These are phyloP conservation scores for Cephonodes hylas DNA, from an alignment of 2,888 invertebrate genomes.

Conservation along the genomic window DNA sequence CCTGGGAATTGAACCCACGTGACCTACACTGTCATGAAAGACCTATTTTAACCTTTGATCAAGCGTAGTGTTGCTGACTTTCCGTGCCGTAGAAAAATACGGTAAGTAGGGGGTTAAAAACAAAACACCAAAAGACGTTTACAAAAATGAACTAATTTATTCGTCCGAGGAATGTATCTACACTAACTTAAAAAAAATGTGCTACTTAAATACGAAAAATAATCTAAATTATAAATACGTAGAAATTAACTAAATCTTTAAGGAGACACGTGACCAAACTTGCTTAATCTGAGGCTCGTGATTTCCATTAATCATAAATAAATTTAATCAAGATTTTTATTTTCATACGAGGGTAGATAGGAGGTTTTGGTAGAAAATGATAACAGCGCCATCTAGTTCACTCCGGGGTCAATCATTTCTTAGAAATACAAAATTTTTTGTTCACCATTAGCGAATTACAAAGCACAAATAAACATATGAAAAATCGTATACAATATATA, in stretches of 20 bases:
- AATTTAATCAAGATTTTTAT: too few species aligned
- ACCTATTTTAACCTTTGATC: too few species aligned
- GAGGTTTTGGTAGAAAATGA: background rate
- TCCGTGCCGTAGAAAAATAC: slow-evolving; percentile 12
- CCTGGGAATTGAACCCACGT: too few species aligned
- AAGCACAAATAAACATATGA: background rate
- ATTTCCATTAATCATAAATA: background rate
- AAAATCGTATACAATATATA: background rate
- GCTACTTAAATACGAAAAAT: slow-evolving; percentile 19
- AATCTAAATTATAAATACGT: slow-evolving; percentile 27
- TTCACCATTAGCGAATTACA: background rate
- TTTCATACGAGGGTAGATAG: background rate
- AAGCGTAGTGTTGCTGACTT: too few species aligned
- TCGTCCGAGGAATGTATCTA: slow-evolving; percentile 51
- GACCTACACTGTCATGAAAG: too few species aligned
- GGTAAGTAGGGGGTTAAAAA: background rate
- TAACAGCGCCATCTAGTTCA: background rate
- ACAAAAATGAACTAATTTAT: slow-evolving; percentile 33
- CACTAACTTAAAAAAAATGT: slow-evolving; percentile 37
- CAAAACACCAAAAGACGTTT: slow-evolving; percentile 22
- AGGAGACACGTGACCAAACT: slow-evolving; percentile 10
- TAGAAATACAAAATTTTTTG: background rate
- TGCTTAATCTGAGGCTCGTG: background rate
- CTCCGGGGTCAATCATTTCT: background rate
- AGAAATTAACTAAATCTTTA: slow-evolving; percentile 14